Conservation (phyloP, 2,797 vertebrate species). For the Gymnocypris eckloni region DNA sequence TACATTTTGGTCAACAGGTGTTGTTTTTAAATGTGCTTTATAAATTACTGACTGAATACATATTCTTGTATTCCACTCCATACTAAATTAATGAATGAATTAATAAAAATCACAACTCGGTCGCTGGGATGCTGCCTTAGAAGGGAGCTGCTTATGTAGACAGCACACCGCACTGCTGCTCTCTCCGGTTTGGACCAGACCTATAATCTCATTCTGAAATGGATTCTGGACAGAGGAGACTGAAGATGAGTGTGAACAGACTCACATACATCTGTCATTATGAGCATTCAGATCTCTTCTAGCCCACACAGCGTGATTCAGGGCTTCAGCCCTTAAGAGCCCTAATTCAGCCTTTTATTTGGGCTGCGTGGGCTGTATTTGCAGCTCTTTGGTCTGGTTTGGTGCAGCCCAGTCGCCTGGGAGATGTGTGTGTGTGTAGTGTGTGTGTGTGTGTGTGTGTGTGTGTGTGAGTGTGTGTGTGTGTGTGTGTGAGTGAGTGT, state of each 20-base stretch:
- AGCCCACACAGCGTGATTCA: not conserved
- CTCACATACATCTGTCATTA: not conserved
- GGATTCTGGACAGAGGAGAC: not conserved
- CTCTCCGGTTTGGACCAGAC: not conserved
- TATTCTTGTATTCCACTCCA: not conserved
- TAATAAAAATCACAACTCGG: not conserved
- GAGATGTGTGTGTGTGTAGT: not conserved
- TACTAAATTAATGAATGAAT: not conserved
- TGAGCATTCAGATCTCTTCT: not conserved
- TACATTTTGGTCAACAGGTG: not conserved
- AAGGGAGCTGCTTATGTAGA: not conserved
- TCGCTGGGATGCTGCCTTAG: not conserved
- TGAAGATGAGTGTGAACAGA: not conserved
- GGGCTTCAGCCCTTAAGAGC: not conserved
- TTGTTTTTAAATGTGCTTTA: not conserved
- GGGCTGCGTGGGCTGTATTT: not conserved
- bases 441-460: not conserved
- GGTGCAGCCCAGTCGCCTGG: not conserved
- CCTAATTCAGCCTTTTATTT: not conserved
- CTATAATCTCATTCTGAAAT: not conserved
- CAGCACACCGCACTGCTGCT: not conserved
- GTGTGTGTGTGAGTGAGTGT: not conserved
- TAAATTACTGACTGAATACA: not conserved
- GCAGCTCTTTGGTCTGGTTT: slow-evolving; percentile 31
- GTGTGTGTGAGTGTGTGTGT: not conserved